These are phyloP conservation scores for Plagodis pulveraria DNA, from an alignment of 2,888 invertebrate genomes.

Conservation along the genomic window DNA sequence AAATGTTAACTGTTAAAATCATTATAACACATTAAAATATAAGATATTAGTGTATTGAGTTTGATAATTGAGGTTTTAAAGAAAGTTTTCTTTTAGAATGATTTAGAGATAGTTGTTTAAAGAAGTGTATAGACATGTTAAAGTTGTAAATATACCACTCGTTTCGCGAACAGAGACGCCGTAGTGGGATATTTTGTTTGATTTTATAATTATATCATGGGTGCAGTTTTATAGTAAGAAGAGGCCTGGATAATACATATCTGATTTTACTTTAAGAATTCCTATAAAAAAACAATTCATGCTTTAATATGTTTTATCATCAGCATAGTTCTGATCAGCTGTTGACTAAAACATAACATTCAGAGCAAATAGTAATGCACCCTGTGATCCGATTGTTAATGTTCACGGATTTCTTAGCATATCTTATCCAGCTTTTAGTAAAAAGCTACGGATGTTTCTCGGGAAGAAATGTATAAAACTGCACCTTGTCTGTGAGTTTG, in stretches of 20 bases:
- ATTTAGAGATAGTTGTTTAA: constrained; percentile 45
- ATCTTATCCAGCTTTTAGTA: not conserved
- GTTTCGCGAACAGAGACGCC: constrained; percentile 30
- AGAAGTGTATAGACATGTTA: constrained; percentile 55
- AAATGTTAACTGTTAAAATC: constrained; percentile 74
- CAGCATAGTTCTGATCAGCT: no score
- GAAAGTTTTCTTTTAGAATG: constrained; percentile 40
- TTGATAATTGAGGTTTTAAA: constrained; percentile 34
- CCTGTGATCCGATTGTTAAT: no score
- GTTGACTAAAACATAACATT: no score
- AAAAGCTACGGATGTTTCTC: not conserved
- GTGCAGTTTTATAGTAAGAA: constrained; percentile 59
- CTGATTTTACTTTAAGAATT: no score
- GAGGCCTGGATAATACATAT: no score
- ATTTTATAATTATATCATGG: constrained; percentile 29
- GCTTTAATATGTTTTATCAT: no score
- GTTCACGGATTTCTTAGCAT: no score
- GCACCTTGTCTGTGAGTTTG: constrained; percentile 64
- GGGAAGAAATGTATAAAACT: constrained; percentile 58
- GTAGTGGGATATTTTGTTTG: constrained; percentile 46
- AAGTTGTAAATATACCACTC: constrained; percentile 51
- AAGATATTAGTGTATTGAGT: constrained; percentile 48
- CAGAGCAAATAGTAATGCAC: no score
- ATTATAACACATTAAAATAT: constrained; percentile 48
- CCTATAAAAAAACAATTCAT: no score